Evolutionary conservation across 2,797 vertebrate genomes (phyloP), one percentile per base, ranked within the genome.

Genomic region (Anisognathus igniventris): DNA sequence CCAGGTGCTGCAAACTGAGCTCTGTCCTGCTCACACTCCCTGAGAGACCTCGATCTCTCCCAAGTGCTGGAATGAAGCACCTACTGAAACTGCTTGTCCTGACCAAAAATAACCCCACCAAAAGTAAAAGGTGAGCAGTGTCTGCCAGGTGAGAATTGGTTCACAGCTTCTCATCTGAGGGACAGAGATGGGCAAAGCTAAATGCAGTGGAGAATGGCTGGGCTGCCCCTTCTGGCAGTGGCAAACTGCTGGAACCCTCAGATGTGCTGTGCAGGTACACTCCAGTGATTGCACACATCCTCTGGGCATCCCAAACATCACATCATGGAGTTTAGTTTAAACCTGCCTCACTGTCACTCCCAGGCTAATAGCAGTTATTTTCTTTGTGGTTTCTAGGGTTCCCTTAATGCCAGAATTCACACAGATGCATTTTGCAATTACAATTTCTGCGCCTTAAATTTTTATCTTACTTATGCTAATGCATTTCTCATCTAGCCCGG

Each of bases 401-500:
- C 27, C 35, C 60, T 70, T 66, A 57, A 64, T 47, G 66, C 42
- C 37, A 61, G 42, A 68, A 81, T 75, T 84, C 83, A 86, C 51
- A 53, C 12, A 71, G 68, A 47, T 7, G 1, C 28, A 51, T 66
- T 93, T 85, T 84, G 54, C 62, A 72, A 83, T 74, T 83, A 42
- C 39, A 74, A 45, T 78, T 87, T 88, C 72, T 39, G 14, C 3
- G 4, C 61, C 58, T 86, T 65, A 77, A 71, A 42, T 80, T 40
- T 54, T 51, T 84, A 44, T 82, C 66, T 89, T 58, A 24, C 7
- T 88, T 75, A 79, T 4, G 21, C 48, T 67, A 60, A 85, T 76
- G 39, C 12, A 37, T 87, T 82, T 93, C 82, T 60, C 31, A 80
- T 76, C 67, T 61, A 93, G 71, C 50, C 47, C 35, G 71, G 42